A percentile compares a stretch with the other conserved stretches of the same genome.
These are phyloP conservation scores for Sarcophaga variegata DNA, from an alignment of 2,888 invertebrate genomes.

Conservation along the genomic window DNA sequence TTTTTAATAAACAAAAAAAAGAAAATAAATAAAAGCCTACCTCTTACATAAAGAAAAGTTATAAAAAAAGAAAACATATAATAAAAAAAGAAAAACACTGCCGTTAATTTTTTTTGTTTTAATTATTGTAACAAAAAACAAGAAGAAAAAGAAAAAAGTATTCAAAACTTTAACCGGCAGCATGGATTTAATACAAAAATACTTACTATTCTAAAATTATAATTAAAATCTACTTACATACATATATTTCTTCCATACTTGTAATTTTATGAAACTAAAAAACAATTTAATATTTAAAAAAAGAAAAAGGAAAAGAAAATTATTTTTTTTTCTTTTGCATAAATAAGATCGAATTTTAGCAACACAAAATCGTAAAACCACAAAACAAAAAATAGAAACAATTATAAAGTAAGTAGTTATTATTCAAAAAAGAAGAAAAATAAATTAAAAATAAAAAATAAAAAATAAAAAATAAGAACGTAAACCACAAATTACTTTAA, in stretches of 20 bases:
- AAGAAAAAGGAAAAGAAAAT: neutral
- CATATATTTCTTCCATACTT: constrained; percentile 58
- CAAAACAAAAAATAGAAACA: constrained; percentile 23
- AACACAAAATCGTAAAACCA: constrained; percentile 38
- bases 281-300: constrained; percentile 21
- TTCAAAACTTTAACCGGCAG: constrained; percentile 20
- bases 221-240: constrained; percentile 20
- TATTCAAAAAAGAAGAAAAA: constrained; percentile 18
- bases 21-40: constrained; percentile 61
- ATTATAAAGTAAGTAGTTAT: constrained; percentile 56
- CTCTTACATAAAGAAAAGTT: constrained; percentile 57
- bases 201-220: constrained; percentile 21
- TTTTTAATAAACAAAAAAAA: constrained; percentile 53
- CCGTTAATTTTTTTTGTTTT: constrained; percentile 55
- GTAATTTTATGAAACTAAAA: constrained; percentile 46
- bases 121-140: neutral
- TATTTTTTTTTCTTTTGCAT: constrained; percentile 16
- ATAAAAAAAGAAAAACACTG: constrained; percentile 62
- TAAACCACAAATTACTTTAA: constrained; percentile 68
- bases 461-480: neutral
- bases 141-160: neutral
- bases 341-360: constrained; percentile 60
- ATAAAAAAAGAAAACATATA: constrained; percentile 23
- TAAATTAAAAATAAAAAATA: neutral
- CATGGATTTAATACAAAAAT: constrained; percentile 58